Evolutionary conservation across 2,888 invertebrate species (phyloP), one percentile per base, ranked within the genome.

Genomic region (Hesperia comma): DNA sequence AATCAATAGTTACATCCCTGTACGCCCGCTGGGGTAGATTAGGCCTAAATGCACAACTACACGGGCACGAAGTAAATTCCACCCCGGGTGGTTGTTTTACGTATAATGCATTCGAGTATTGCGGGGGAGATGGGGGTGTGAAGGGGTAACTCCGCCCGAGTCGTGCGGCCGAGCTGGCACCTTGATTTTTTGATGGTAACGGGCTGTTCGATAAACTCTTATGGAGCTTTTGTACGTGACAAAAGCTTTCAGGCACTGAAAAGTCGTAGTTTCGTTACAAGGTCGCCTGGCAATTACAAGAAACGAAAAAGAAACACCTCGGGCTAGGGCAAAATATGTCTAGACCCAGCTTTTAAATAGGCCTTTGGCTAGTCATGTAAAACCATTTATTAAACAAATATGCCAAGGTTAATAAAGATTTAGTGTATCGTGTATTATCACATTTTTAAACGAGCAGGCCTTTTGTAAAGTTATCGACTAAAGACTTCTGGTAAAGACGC

Each of bases 31-130:
- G 75, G 71, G 77, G 79, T 81, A 83, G 82, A 86, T 88, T 88
- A 84, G 76, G 81, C 82, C 83, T 79, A 83, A 84, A 86, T 89
- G 90, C 91, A 90, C 87, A 86, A 87, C 87, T 89, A 89, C 85
- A 82, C 77, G 75, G 72, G 77, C 73, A 83, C 84, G 81, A 82
- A 40, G 63, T 51, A 51, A 57, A 57, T 41, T 81, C 79, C 81
- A 75, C 77, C 67, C 75, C 75, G 81, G 81, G 81, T 74, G 81
- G 83, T 80, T 83, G 84, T 83, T 84, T 84, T 82, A 86, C 83
- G 82, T 89, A 88, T 90, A 90, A 86, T 90, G 91, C 90, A 90
- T 82, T 88, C 81, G 81, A 86, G 84, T 90, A 88, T 86, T 86
- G 85, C 77, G 69, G 76, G 75, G 78, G 74, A 79, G 75, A 76